Base-by-base conservation (phyloP, 2,797 vertebrate genomes). In the Amblyraja radiata region DNA sequence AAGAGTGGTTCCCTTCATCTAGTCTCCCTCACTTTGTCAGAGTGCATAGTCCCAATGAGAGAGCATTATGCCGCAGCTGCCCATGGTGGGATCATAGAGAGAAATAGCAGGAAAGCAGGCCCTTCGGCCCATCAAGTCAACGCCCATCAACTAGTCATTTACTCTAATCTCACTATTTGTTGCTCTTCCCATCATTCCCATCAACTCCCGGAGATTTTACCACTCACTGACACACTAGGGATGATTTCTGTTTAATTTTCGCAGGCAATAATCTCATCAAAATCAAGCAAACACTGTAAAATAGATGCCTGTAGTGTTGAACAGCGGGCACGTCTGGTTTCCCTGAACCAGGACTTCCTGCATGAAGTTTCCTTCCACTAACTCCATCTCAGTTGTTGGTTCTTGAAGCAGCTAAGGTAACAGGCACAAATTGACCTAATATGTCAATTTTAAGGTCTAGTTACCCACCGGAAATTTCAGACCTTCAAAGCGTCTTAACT, bases 371-470 rank as follows among this genome's bases (percentile, higher is more conserved):
- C 36, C 68, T 74, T 54, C 21, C 1, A 76, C 90, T 92, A 74
- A 73, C 90, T 92, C 73, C 71, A n/a, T 58, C 90, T 16, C 90
- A 92, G 90, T 46, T 76, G 90, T n/a, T n/a, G 71, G 39, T n/a
- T 39, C 39, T 91, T 74, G 36, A 91, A 73, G 32, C 71, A 28
- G 90, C 8, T 74, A 74, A 74, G 76, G 76, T 76, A 74, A 28
- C 90, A 21, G 25, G 90, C 90, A 92, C 68, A 76, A 76, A 76
- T 92, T 92, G 71, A 92, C 23, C 71, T 92, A 92, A 92, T 58
- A 92, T 76, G 90, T 74, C 90, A 76, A 76, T 92, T 76, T 92
- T 76, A 92, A 92, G 90, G 90, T n/a, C 71, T 71, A 92, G 65
- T 92, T 73, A 76, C 39, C 46, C 73, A 92, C 71, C 7, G 39